These are phyloP conservation scores for Dryobates pubescens DNA, from an alignment of 2,797 vertebrate genomes.

Conservation along the genomic window DNA sequence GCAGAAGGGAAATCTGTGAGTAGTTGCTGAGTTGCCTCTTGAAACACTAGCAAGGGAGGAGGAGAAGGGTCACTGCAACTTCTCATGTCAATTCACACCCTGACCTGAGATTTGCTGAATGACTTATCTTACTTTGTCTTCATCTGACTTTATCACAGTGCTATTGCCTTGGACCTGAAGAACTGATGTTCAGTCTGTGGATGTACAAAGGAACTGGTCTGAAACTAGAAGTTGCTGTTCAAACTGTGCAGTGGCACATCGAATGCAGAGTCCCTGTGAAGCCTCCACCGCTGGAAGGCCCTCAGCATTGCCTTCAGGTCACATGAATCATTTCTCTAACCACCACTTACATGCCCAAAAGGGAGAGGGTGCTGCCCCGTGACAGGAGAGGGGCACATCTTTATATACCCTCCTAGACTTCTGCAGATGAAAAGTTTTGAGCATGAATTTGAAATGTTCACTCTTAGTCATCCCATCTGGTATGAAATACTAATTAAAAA, in stretches of 20 bases:
- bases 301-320: not conserved
- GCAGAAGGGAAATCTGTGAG: not conserved
- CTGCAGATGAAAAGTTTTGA: not conserved
- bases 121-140: not conserved
- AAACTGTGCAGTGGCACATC: no score
- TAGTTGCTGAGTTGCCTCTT: not conserved
- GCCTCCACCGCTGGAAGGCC: not conserved
- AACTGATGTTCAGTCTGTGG: not conserved
- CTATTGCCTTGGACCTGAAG: not conserved
- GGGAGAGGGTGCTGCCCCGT: not conserved
- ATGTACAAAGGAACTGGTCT: not conserved
- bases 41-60: not conserved
- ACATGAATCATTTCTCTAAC: not conserved
- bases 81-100: not conserved
- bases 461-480: constrained; percentile 61
- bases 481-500: constrained; percentile 44
- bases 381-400: rapidly evolving
- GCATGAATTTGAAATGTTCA: not conserved
- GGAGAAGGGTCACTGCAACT: not conserved
- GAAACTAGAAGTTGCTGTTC: not conserved
- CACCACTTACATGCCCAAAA: not conserved
- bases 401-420: not conserved
- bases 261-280: not conserved
- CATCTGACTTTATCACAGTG: not conserved
- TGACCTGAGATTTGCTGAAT: not conserved